A percentile compares a stretch with the other conserved stretches of the same genome.
These are phyloP conservation scores for Noctuana brunneofusca DNA, from an alignment of 2,888 invertebrate genomes.

Conservation along the genomic window DNA sequence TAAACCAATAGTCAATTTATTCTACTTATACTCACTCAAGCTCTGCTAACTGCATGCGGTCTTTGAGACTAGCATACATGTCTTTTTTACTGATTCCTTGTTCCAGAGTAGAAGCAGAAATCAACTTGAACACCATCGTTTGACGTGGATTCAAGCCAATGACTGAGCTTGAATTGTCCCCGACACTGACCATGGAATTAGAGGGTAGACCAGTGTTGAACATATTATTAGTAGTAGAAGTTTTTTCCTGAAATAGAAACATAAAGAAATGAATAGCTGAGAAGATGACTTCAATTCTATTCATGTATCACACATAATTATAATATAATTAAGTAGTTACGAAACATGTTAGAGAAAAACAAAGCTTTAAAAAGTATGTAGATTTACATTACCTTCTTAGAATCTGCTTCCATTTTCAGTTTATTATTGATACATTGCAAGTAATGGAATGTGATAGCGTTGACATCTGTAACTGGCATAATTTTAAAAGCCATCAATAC, in stretches of 20 bases:
- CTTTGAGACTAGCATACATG: conserved; percentile 70
- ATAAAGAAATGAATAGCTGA: no score
- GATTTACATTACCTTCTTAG: conserved; percentile 74
- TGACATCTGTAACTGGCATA: conserved; percentile 70
- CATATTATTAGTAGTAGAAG: conserved; percentile 53
- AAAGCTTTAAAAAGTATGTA: no score
- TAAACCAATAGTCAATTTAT: not conserved
- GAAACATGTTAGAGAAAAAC: no score
- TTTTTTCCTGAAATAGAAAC: conserved; percentile 59
- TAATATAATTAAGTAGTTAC: no score
- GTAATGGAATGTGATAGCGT: conserved; percentile 79
- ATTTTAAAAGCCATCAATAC: conserved; percentile 78
- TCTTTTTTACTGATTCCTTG: conserved; percentile 78
- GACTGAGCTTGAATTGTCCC: conserved; percentile 57
- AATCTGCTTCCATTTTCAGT: conserved; percentile 76
- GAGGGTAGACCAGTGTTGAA: conserved; percentile 48
- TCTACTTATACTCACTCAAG: conserved; percentile 68
- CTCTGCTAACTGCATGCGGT: conserved; percentile 72
- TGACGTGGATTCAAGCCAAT: conserved; percentile 75
- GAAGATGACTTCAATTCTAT: no score
- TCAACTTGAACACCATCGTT: conserved; percentile 76
- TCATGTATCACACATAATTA: no score
- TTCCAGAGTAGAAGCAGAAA: conserved; percentile 69
- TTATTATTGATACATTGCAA: conserved; percentile 77
- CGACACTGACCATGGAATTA: conserved; percentile 25